A percentile compares a stretch with the other conserved stretches of the same genome.
Conservation (phyloP, 1,140 invertebrate species). For the Oedothorax gibbosus region DNA sequence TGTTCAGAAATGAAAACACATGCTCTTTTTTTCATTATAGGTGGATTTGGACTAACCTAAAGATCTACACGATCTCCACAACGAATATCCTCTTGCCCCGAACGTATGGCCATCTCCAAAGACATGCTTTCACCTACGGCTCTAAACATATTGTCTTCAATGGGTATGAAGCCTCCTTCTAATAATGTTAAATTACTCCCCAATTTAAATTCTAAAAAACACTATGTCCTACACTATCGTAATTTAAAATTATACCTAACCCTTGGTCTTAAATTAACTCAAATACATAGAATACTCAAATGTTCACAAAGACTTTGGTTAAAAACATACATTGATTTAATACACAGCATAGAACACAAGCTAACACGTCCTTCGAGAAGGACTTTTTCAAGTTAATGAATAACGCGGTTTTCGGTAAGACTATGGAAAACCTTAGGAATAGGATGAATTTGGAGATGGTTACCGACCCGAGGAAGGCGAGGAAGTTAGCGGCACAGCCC, state of each 20-base stretch:
- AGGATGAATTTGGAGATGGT: conserved; percentile 22
- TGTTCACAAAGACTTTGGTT: conserved; percentile 28
- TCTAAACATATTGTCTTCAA: no score
- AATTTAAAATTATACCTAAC: conserved; percentile 71
- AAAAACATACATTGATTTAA: conserved; percentile 65
- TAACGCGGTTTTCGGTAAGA: no score
- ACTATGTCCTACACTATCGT: conserved; percentile 69
- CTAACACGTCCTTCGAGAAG: conserved; percentile 46
- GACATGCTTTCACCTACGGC: conserved; percentile 44
- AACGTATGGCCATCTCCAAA: conserved; percentile 57
- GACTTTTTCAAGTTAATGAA: conserved; percentile 60
- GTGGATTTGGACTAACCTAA: conserved; percentile 63
- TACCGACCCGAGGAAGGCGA: no score
- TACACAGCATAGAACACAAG: conserved; percentile 64
- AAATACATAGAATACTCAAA: conserved; percentile 63
- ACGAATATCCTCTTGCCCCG: conserved; percentile 68
- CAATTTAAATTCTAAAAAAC: no score
- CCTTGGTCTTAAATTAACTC: conserved; percentile 65
- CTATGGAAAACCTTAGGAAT: conserved; percentile 33
- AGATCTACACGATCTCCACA: conserved; percentile 65
- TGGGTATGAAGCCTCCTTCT: conserved; percentile 9
- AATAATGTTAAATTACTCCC: background rate
- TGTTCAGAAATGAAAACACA: no score
- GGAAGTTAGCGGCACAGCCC: background rate
- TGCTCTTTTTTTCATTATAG: no score